These are phyloP conservation scores for Lucifuga dentata DNA, from an alignment of 2,113 vertebrate genomes.

Conservation along the genomic window DNA sequence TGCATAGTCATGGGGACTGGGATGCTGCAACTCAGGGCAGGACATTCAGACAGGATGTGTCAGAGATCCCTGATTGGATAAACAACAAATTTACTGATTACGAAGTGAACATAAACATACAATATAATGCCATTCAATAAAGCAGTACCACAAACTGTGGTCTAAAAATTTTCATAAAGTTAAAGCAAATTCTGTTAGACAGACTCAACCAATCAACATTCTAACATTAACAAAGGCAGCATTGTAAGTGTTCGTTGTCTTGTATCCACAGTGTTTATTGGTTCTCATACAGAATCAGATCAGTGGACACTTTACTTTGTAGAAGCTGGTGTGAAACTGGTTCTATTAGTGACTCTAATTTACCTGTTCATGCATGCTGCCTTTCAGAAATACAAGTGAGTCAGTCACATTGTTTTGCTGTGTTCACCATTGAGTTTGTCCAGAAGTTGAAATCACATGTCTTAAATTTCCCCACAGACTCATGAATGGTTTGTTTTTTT, in stretches of 20 bases:
- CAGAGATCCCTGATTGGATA: background rate
- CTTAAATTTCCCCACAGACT: too few relatives aligned
- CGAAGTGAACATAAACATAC: background rate
- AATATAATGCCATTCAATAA: background rate
- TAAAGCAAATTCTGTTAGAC: background rate
- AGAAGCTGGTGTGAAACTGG: too few relatives aligned
- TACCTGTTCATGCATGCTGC: background rate
- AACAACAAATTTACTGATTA: background rate
- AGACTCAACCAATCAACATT: too few relatives aligned
- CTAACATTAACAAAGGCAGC: background rate
- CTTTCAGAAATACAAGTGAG: background rate
- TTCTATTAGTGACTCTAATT: background rate
- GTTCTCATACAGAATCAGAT: background rate
- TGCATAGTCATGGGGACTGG: background rate
- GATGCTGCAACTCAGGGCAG: background rate
- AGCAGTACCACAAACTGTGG: background rate
- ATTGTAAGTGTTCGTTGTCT: background rate
- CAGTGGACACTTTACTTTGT: background rate
- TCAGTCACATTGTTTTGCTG: background rate
- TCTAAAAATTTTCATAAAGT: background rate
- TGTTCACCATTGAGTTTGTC: background rate
- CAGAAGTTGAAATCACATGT: background rate
- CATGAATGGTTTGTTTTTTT: slow-evolving; percentile 1
- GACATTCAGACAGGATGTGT: background rate
- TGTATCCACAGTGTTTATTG: background rate